Evolutionary conservation across 1,140 invertebrate species (phyloP), one percentile per base, ranked within the genome.

Genomic region (Amyelois transitella): DNA sequence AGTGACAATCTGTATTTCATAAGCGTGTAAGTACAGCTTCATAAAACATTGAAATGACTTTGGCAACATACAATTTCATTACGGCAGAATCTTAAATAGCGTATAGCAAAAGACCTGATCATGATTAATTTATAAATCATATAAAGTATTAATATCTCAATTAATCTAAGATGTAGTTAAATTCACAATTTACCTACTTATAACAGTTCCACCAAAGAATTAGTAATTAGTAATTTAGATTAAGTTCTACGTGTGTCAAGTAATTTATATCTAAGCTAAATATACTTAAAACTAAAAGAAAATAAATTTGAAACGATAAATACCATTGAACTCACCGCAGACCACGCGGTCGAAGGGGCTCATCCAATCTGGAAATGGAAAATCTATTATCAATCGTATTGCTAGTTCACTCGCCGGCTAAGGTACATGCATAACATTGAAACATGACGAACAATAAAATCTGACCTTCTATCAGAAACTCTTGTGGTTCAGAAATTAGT

Each of bases 301-400:
- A 85, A 84, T 76, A 81, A 86, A 84, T 82, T 89, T 89, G 88
- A 86, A 81, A 85, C 88, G 84, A 88, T 91, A 90, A 91, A 88
- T 92, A 93, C 92, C 92, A 90, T 92, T 92, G 79, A 94, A 95
- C 94, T 95, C 93, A 94, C 94, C 95, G 91, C 95, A 96, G 81
- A 96, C 94, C 89, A 96, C 95, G 90, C 95, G 92, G 90, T 96
- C 95, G 89, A 95, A 96, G 66, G 95, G 95, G 89, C 93, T 95
- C 94, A 96, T 96, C 95, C 95, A 96, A 91, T 96, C 95, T 96
- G 92, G 81, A 89, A 89, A 89, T 75, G 84, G 86, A 83, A 89
- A 89, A 89, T 89, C 88, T 89, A 88, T 89, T 89, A 89, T 89
- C 87, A 89, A 89, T 89, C 74, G 82, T 81, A 85, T 81, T 77